A percentile compares a stretch with the other conserved stretches of the same genome.
Conservation (phyloP, 2,797 vertebrate genomes). For the Poliocrania exsul region DNA sequence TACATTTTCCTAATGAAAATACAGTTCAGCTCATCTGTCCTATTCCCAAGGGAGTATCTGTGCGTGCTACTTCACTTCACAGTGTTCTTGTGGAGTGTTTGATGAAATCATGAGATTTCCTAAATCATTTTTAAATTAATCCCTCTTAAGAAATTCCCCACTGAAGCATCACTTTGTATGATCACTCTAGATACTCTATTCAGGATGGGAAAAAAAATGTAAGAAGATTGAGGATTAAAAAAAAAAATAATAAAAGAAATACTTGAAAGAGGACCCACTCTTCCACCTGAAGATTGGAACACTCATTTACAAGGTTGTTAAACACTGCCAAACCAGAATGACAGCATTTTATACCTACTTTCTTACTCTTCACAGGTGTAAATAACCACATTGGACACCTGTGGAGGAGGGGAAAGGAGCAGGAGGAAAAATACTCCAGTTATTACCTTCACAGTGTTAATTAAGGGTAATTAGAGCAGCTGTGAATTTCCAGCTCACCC, state of each 20-base stretch:
- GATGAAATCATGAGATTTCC: background rate
- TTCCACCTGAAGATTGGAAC: conserved; percentile 6
- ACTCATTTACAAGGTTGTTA: conserved; percentile 1
- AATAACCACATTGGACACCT: conserved; percentile 35
- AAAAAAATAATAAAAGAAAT: background rate
- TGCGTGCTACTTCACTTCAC: background rate
- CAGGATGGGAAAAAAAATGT: background rate
- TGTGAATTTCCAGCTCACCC: background rate
- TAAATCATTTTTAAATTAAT: conserved; percentile 17
- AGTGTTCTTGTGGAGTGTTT: background rate
- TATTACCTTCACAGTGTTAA: background rate
- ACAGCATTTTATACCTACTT: conserved; percentile 54
- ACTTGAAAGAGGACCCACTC: background rate
- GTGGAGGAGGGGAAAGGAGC: background rate
- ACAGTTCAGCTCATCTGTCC: background rate
- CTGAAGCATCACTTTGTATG: background rate
- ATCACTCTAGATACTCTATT: background rate
- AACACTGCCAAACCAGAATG: conserved; percentile 54
- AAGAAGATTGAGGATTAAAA: background rate
- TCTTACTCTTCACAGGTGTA: conserved; percentile 24
- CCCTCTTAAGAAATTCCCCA: background rate
- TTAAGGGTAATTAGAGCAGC: background rate
- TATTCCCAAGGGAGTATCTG: background rate
- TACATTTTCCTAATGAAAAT: conserved; percentile 7
- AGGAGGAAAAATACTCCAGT: background rate